phyloP scores from a whole-genome alignment of 1,140 invertebrate genomes.

The Leptestheria dahalacensis region DNA sequence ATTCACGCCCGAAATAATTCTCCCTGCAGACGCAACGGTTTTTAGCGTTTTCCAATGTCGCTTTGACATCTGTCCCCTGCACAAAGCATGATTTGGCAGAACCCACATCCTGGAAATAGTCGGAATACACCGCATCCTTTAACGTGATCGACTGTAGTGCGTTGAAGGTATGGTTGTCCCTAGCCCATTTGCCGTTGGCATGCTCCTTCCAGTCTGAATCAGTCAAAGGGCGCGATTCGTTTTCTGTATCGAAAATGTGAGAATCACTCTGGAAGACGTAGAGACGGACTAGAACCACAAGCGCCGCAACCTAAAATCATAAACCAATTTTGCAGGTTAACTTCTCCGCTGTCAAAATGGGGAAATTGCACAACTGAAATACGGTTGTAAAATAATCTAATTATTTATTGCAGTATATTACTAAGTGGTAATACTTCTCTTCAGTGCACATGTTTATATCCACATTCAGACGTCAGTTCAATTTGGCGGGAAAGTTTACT shows the following conservation, averaged over 20 bases:
- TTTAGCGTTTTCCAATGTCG: background rate
- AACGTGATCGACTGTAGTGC: background rate
- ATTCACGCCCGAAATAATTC: slow-evolving; percentile 21
- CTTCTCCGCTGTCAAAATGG: no score
- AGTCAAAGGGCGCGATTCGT: background rate
- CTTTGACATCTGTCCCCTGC: background rate
- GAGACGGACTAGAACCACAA: background rate
- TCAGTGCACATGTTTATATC: no score
- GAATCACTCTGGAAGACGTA: background rate
- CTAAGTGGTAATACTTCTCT: no score
- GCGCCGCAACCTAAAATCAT: background rate
- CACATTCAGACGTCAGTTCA: no score
- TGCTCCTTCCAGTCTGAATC: background rate
- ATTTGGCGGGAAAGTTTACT: no score
- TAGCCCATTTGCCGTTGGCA: background rate
- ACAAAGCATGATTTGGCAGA: background rate
- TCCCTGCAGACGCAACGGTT: slow-evolving; percentile 17
- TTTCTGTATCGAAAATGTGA: background rate
- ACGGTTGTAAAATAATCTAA: no score
- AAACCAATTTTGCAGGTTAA: no score
- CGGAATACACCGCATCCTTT: background rate
- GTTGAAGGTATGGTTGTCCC: background rate
- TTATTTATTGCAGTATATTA: no score
- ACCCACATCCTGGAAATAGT: slow-evolving; percentile 1
- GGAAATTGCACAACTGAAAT: no score